These are phyloP conservation scores for Paradisaea rubra DNA, from an alignment of 2,113 vertebrate genomes.

Conservation along the genomic window DNA sequence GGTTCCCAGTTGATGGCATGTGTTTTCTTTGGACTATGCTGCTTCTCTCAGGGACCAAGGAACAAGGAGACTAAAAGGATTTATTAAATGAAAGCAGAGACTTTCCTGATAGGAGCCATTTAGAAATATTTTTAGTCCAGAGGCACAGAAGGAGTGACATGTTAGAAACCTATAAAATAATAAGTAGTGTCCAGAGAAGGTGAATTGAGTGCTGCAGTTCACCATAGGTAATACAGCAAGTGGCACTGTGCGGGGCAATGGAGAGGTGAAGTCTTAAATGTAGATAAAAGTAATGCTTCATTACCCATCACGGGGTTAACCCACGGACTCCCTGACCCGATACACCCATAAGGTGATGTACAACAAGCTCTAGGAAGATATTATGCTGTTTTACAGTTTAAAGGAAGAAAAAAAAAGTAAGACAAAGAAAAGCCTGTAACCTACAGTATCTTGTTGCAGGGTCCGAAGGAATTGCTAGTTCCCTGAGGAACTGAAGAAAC, in stretches of 20 bases:
- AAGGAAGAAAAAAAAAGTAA: neutral
- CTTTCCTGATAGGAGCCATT: neutral
- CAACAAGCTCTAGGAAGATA: neutral
- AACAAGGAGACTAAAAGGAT: neutral
- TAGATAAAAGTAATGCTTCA: neutral
- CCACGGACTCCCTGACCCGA: neutral
- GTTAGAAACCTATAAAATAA: neutral
- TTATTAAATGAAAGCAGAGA: neutral
- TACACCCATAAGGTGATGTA: neutral
- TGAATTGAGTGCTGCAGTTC: neutral
- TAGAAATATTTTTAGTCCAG: neutral
- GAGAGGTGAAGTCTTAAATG: neutral
- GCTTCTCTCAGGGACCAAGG: neutral
- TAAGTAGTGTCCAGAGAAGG: conserved; percentile 14
- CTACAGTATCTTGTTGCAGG: neutral
- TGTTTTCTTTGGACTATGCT: neutral
- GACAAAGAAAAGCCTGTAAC: neutral
- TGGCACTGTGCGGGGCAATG: fast-evolving
- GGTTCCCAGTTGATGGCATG: fast-evolving
- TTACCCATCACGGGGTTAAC: neutral
- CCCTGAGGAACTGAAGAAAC: neutral
- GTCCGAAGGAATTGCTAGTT: neutral
- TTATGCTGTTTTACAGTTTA: neutral
- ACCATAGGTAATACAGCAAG: neutral
- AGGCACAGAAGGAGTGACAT: neutral